Percentiles rank a stretch among this genome's conserved stretches.
Conservation (phyloP, 2,888 invertebrate species). For the Papilio protenor region DNA sequence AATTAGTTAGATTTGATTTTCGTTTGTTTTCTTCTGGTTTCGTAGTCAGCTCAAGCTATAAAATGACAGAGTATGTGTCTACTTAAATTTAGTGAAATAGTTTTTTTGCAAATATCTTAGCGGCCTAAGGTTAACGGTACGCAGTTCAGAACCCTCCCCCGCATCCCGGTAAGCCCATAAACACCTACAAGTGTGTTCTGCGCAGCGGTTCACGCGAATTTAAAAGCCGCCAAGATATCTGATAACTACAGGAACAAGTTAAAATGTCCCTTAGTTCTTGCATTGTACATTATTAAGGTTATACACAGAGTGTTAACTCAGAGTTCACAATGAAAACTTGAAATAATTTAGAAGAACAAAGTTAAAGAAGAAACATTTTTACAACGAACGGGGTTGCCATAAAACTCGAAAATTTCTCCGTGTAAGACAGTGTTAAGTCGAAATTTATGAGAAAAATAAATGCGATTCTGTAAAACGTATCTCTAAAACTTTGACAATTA, state of each 20-base stretch:
- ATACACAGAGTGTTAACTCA: not conserved
- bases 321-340: conserved; percentile 1
- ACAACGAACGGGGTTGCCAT: conserved; percentile 21
- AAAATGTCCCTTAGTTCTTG: not conserved
- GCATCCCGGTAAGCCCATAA: too few species aligned
- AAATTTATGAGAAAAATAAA: conserved; percentile 38
- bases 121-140: too few species aligned
- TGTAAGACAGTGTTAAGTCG: conserved; percentile 28
- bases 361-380: conserved; percentile 19
- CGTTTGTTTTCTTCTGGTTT: not conserved
- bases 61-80: not conserved
- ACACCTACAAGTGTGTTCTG: too few species aligned
- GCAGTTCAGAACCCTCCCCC: too few species aligned
- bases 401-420: conserved; percentile 35
- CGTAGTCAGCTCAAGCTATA: not conserved
- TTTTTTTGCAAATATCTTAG: too few species aligned
- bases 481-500: conserved; percentile 40
- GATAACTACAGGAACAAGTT: not conserved
- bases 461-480: conserved; percentile 25
- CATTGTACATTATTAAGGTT: not conserved
- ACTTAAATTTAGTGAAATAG: too few species aligned
- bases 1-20: not conserved
- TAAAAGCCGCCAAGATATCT: too few species aligned
- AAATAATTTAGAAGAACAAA: conserved; percentile 10
- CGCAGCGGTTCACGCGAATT: too few species aligned